Base-by-base conservation (phyloP, 1,140 invertebrate genomes). In the Achatina immaculata region DNA sequence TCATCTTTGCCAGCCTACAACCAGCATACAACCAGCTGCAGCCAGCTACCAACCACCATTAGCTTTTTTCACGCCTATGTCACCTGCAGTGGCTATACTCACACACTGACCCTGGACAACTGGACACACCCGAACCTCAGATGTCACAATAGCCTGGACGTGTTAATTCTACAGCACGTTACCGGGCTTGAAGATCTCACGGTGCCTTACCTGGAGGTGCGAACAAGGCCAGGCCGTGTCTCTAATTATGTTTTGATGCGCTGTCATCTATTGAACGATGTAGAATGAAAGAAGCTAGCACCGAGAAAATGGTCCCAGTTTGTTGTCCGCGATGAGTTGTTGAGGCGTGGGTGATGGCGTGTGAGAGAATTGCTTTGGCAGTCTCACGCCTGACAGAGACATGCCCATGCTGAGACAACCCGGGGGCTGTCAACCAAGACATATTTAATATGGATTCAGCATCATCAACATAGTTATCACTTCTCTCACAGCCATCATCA, bases 161-260 rank as follows among this genome's bases (percentile, higher is more conserved):
- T 62, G n/a, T 62, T 62, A 62, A 62, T 62, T 62, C 58, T 62
- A 62, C 58, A 62, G n/a, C 58, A 6, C 4, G 6, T 62, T 11
- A 31, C n/a, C n/a, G 9, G n/a, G 31, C 58, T 62, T 6, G n/a
- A 62, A 28, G n/a, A 28, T 62, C 58, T 62, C 58, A 62, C n/a
- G n/a, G 58, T 34, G 31, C 58, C 58, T 62, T 62, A 31, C 58
- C 58, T 31, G 4, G 58, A 34, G 58, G 58, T 62, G n/a, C 58
- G n/a, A 31, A 0, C 1, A 34, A 28, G 58, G 7, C 4, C 31
- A 3, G 9, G n/a, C 58, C 58, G 31, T 19, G 19, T 62, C 58
- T 31, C 58, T 62, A 62, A 62, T 62, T 62, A 62, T 62, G 58
- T 62, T 62, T 62, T 62, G 58, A 62, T 62, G 31, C 21, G n/a